A percentile compares a stretch with the other conserved stretches of the same genome.
phyloP scores from a whole-genome alignment of 35 echinoderm and acorn worm species.

The Heliocidaris erythrogramma region DNA sequence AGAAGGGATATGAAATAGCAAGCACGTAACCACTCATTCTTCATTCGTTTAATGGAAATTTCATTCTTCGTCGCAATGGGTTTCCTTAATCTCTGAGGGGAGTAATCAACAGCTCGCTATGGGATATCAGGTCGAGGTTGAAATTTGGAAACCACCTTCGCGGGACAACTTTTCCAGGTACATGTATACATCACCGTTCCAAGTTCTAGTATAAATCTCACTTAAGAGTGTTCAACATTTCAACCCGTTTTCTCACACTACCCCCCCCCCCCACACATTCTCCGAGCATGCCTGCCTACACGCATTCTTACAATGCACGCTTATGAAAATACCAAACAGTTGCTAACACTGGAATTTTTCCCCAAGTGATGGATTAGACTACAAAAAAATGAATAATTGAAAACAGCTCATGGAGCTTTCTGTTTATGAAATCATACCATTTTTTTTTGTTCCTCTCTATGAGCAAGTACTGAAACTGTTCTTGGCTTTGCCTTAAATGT shows the following conservation, averaged over 20 bases:
- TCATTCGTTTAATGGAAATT: not conserved
- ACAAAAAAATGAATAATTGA: not conserved
- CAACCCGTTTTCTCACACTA: not conserved
- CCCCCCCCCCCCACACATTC: not conserved
- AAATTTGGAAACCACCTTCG: not conserved
- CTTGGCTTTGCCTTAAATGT: not conserved
- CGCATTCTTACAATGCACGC: not conserved
- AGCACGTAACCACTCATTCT: not conserved
- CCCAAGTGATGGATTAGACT: not conserved
- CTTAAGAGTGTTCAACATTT: not conserved
- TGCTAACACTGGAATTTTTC: not conserved
- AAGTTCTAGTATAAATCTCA: not conserved
- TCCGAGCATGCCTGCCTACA: not conserved
- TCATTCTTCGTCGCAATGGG: not conserved
- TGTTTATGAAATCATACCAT: conserved; percentile 7
- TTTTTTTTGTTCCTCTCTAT: not conserved
- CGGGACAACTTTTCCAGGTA: conserved; percentile 1
- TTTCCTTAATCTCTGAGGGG: not conserved
- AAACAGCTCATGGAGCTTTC: not conserved
- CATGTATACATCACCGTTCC: not conserved
- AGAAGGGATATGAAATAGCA: not conserved
- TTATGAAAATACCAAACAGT: not conserved
- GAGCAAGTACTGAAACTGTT: not conserved
- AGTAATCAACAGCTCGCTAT: not conserved
- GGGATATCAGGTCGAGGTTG: not conserved